Conservation (phyloP, 1,140 invertebrate genomes). For the Ericerus pela region DNA sequence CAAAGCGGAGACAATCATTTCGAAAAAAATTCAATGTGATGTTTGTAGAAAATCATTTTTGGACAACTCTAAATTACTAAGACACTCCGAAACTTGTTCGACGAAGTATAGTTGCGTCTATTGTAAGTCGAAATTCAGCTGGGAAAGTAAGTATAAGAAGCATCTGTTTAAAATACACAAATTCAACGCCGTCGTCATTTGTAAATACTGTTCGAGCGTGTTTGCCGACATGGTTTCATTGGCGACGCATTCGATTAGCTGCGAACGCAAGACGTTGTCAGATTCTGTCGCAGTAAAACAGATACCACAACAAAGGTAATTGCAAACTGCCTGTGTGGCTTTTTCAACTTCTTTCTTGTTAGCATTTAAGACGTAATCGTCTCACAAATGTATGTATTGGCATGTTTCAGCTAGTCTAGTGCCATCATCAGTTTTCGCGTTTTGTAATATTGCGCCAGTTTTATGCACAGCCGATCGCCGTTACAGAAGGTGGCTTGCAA, state of each 20-base stretch:
- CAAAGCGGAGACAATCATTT: neutral
- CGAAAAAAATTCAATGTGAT: neutral
- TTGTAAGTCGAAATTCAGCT: neutral
- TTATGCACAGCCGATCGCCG: no score
- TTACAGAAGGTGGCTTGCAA: no score
- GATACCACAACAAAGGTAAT: no score
- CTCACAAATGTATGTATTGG: no score
- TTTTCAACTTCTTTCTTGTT: no score
- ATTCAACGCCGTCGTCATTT: neutral
- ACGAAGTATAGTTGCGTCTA: neutral
- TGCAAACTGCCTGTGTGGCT: no score
- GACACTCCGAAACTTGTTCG: neutral
- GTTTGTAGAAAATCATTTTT: neutral
- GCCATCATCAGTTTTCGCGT: no score
- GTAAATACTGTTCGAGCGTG: neutral
- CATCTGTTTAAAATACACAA: neutral
- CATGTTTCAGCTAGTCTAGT: no score
- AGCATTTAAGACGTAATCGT: no score
- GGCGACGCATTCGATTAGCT: neutral
- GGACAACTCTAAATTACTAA: neutral
- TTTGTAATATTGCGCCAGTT: no score
- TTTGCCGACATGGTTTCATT: neutral
- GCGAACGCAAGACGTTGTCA: no score
- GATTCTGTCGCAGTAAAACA: no score
- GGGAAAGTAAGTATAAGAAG: slow-evolving; percentile 1